Conservation (phyloP, 1,140 invertebrate species). For the Drosophila saltans region DNA sequence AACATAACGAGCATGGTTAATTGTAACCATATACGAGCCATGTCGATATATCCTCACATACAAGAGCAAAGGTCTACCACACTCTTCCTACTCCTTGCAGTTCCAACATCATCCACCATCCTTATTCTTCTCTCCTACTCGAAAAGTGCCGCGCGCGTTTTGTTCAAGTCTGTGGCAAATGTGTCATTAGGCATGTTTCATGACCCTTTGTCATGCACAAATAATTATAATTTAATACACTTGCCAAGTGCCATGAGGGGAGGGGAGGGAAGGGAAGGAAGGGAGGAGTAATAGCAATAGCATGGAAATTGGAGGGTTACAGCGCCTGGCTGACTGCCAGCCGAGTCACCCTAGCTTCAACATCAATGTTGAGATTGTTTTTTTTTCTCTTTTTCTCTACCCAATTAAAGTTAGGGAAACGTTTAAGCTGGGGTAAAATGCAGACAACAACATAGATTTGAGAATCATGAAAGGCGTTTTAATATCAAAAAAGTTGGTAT, state of each 20-base stretch:
- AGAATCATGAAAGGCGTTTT: neutral
- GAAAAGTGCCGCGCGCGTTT: conserved; percentile 49
- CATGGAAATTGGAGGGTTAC: conserved; percentile 8
- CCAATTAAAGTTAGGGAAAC: conserved; percentile 1
- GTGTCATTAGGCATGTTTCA: conserved; percentile 82
- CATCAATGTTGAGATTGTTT: neutral
- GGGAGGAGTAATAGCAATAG: neutral
- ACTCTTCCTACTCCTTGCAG: neutral
- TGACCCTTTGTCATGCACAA: conserved; percentile 81
- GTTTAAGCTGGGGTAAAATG: conserved; percentile 1
- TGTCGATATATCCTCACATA: conserved; percentile 55
- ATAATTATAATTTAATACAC: conserved; percentile 82
- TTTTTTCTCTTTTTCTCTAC: neutral
- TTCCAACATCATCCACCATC: conserved; percentile 27
- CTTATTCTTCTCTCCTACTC: conserved; percentile 15
- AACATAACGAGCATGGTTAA: conserved; percentile 77
- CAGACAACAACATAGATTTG: neutral
- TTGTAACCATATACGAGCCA: conserved; percentile 61
- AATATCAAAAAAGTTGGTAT: neutral
- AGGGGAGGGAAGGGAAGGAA: conserved; percentile 35
- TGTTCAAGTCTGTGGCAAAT: conserved; percentile 78
- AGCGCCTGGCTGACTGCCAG: neutral
- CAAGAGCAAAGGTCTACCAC: conserved; percentile 24
- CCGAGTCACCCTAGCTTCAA: conserved; percentile 1
- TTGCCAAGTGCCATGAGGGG: conserved; percentile 27